Evolutionary conservation across 1,140 invertebrate species (phyloP).

Genomic region (Hestina assimilis): DNA sequence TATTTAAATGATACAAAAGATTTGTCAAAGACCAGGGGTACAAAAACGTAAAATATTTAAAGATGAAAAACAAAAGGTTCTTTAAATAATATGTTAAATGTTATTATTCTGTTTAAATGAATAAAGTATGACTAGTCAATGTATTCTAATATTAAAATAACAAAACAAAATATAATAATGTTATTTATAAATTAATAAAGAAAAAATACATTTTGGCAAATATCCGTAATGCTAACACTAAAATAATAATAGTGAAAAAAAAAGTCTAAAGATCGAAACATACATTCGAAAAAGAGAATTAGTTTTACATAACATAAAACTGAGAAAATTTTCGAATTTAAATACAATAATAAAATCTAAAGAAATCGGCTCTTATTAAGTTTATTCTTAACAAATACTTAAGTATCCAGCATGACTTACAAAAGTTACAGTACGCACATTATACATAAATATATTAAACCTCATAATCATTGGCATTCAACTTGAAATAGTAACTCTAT

Average conservation of each 20-base stretch:
- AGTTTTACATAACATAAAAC: slow-evolving; percentile 20
- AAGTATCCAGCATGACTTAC: not conserved
- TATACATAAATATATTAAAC: no score
- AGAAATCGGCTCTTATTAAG: no score
- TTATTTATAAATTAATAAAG: slow-evolving; percentile 14
- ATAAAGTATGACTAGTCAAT: slow-evolving; percentile 21
- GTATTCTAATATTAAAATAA: slow-evolving; percentile 9
- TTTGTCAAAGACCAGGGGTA: not conserved
- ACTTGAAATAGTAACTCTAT: not conserved
- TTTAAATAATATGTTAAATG: not conserved
- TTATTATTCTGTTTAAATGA: not conserved
- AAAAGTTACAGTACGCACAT: not conserved
- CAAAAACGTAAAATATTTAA: not conserved
- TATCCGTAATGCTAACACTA: slow-evolving; percentile 14
- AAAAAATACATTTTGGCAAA: slow-evolving; percentile 15
- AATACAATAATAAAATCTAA: not conserved
- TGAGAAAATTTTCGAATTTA: slow-evolving; percentile 7
- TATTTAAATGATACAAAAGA: not conserved
- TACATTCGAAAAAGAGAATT: slow-evolving; percentile 10
- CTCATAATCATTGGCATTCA: not conserved
- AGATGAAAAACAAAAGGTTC: not conserved
- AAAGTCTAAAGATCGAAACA: not conserved
- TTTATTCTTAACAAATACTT: not conserved
- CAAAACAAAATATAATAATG: slow-evolving; percentile 4
- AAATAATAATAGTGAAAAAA: slow-evolving; percentile 2